Conservation (phyloP, 2,113 vertebrate species). For the Morone chrysops region DNA sequence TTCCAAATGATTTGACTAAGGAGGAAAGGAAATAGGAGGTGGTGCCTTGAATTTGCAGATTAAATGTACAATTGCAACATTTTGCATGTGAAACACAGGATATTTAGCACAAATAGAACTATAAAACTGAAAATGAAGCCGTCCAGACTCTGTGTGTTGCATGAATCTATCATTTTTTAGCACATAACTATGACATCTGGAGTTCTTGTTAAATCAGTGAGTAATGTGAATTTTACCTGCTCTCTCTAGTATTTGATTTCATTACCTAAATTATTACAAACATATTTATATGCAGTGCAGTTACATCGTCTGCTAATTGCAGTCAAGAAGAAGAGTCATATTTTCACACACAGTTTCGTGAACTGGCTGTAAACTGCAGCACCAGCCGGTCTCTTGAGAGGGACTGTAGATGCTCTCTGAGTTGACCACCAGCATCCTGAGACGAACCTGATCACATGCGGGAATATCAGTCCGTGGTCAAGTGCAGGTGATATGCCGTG, state of each 20-base stretch:
- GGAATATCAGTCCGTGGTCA: background rate
- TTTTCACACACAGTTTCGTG: background rate
- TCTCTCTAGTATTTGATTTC: background rate
- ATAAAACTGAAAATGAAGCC: background rate
- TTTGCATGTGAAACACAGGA: background rate
- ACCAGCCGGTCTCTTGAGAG: background rate
- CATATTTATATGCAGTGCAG: background rate
- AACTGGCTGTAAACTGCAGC: background rate
- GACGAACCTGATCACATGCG: background rate
- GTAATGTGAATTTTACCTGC: background rate
- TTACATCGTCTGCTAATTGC: background rate
- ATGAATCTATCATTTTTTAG: background rate
- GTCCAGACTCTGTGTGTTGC: background rate
- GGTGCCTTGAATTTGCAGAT: constrained; percentile 35
- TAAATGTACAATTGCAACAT: constrained; percentile 10
- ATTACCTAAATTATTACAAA: constrained; percentile 14
- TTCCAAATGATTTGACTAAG: constrained; percentile 54
- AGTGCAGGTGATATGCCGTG: constrained; percentile 25
- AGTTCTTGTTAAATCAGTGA: background rate
- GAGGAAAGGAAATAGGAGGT: constrained; percentile 52
- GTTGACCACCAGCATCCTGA: constrained; percentile 17
- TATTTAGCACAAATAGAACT: constrained; percentile 7
- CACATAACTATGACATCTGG: background rate
- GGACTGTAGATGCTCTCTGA: background rate
- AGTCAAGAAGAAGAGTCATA: no score